These are phyloP conservation scores for Nesoenas mayeri DNA, from an alignment of 2,113 vertebrate species.

Conservation along the genomic window DNA sequence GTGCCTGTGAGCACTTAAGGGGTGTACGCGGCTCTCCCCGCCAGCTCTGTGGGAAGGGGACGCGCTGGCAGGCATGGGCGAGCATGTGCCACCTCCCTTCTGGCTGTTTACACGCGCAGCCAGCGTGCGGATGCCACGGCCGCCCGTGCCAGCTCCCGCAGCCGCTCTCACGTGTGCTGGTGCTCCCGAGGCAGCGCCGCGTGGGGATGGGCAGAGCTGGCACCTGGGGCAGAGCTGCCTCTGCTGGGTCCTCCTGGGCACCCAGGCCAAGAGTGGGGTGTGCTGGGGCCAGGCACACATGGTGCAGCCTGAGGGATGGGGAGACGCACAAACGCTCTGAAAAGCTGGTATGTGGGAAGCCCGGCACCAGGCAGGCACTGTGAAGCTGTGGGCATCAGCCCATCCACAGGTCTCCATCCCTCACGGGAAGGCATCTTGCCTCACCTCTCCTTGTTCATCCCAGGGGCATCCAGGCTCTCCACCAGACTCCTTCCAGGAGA, in stretches of 20 bases:
- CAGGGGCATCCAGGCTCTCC: not conserved
- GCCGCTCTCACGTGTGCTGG: not conserved
- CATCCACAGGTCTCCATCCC: not conserved
- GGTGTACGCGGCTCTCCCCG: rapidly evolving
- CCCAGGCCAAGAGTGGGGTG: not conserved
- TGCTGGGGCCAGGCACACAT: rapidly evolving
- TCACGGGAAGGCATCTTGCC: not conserved
- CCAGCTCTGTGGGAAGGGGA: not conserved
- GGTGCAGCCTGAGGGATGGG: not conserved
- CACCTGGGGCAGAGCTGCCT: not conserved
- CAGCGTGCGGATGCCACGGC: rapidly evolving
- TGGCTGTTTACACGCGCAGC: not conserved
- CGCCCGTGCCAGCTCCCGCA: not conserved
- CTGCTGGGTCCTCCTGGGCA: not conserved
- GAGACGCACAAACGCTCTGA: not conserved
- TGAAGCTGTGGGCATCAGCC: not conserved
- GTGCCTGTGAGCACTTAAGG: not conserved
- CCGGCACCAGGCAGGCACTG: not conserved
- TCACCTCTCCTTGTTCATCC: not conserved
- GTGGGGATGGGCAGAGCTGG: not conserved
- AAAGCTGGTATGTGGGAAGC: rapidly evolving
- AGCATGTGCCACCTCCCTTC: not conserved
- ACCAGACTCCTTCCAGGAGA: not conserved
- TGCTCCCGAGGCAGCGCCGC: not conserved
- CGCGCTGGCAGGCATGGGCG: not conserved